Evolutionary conservation across 2,888 invertebrate genomes (phyloP), one percentile per base, ranked within the genome.

Genomic region (Tetropium fuscum): DNA sequence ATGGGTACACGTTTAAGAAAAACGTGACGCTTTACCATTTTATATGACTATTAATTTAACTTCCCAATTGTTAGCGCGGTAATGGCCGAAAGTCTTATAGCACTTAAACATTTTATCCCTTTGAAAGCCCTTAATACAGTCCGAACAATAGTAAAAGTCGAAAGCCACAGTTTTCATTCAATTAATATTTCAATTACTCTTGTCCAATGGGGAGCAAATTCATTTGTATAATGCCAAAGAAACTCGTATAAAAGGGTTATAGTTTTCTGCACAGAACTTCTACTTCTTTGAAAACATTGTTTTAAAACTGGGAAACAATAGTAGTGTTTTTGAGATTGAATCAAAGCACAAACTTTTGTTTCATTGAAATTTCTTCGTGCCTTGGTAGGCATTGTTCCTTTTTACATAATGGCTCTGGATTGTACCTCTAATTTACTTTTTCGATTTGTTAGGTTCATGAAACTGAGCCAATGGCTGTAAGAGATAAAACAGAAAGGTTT

Each of bases 151-250:
- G 70, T 61, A 60, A 59, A 72, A 78, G 77, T 77, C 77, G 77
- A 80, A 78, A 78, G 77, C 78, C 78, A 76, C 78, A 76, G 74
- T 76, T 77, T 77, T 78, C 76, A 77, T 79, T 79, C 76, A 78
- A 80, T 80, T 79, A 79, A 78, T 78, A 79, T 80, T 79, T 79
- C 79, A 80, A 79, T 80, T 79, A 77, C 78, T 77, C 69, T 71
- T 72, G 73, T 73, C 75, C 72, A 76, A 75, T 75, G 54, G 75
- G 75, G 76, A 74, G 74, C 76, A 78, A 77, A 77, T 78, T 76
- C 74, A 73, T 70, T 68, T 38, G 68, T 53, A 76, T 74, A 77
- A 72, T 65, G 64, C 67, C 59, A 73, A 76, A 74, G 72, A 74
- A 77, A 72, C 63, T 64, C 57, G 64, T 71, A 69, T 70, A 71